phyloP scores from a whole-genome alignment of 2,113 vertebrate species.

The Oxygymnocypris stewartii region DNA sequence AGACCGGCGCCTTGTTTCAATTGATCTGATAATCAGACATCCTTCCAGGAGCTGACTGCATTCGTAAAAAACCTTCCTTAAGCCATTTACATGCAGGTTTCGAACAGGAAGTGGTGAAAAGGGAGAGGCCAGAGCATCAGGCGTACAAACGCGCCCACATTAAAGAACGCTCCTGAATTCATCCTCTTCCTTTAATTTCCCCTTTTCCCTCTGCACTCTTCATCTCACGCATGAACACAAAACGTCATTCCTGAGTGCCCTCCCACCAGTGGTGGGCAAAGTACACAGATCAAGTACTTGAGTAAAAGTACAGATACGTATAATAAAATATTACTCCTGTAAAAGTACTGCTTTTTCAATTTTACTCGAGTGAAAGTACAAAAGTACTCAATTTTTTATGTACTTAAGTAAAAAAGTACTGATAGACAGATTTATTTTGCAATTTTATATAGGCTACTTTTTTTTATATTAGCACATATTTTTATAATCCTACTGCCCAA shows the following conservation, averaged over 20 bases:
- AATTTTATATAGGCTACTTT: no score
- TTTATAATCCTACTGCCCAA: no score
- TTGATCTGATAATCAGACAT: constrained; percentile 30
- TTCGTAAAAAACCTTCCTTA: neutral
- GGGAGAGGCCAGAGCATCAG: constrained; percentile 8
- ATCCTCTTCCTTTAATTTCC: constrained; percentile 36
- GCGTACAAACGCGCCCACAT: neutral
- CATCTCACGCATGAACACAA: constrained; percentile 38
- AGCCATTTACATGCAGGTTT: neutral
- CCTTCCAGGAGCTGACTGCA: neutral
- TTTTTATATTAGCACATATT: no score
- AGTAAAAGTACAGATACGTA: no score
- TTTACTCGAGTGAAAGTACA: no score
- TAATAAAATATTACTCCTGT: no score
- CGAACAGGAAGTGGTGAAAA: constrained; percentile 11
- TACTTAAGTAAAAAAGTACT: no score
- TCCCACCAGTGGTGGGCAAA: no score
- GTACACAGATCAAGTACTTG: no score
- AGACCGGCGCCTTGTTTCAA: neutral
- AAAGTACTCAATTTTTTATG: no score
- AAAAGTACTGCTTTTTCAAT: no score
- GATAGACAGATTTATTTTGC: no score
- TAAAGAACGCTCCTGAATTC: constrained; percentile 29
- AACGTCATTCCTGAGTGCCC: constrained; percentile 35
- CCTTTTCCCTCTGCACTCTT: constrained; percentile 17